Evolutionary conservation across 2,888 invertebrate species (phyloP).

Genomic region (Platerodrilus igneus): DNA sequence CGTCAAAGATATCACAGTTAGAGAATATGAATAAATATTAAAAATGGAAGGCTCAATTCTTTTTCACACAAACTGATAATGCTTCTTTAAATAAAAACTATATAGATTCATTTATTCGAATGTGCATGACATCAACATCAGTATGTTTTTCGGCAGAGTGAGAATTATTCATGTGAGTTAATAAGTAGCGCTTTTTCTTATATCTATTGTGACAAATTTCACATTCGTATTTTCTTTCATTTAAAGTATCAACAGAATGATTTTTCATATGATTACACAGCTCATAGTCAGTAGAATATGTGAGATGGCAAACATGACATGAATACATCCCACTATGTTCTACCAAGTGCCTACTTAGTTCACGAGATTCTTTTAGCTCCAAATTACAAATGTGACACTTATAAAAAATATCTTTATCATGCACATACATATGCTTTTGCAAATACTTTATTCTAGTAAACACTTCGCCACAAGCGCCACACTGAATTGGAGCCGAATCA

Average conservation of each 20-base stretch:
- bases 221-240: slow-evolving; percentile 20
- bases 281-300: slow-evolving; percentile 24
- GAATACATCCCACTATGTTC: slow-evolving; percentile 27
- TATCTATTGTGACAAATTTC: slow-evolving; percentile 22
- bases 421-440: slow-evolving; percentile 23
- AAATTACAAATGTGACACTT: slow-evolving; percentile 28
- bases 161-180: slow-evolving; percentile 17
- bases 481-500: slow-evolving; percentile 16
- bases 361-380: slow-evolving; percentile 24
- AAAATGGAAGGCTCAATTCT: too few relatives aligned
- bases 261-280: slow-evolving; percentile 18
- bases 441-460: slow-evolving; percentile 19
- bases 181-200: slow-evolving; percentile 22
- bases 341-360: slow-evolving; percentile 26
- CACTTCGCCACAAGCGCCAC: slow-evolving; percentile 22
- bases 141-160: slow-evolving; percentile 14
- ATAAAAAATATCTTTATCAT: slow-evolving; percentile 23
- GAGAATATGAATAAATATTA: too few relatives aligned
- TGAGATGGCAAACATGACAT: slow-evolving; percentile 22
- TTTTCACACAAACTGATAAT: not conserved
- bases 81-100: not conserved
- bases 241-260: slow-evolving; percentile 8
- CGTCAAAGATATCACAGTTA: too few relatives aligned
- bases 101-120: slow-evolving; percentile 8
- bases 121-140: slow-evolving; percentile 6